Base-by-base conservation (phyloP, 2,888 invertebrate species). In the Drosophila pegasa region DNA sequence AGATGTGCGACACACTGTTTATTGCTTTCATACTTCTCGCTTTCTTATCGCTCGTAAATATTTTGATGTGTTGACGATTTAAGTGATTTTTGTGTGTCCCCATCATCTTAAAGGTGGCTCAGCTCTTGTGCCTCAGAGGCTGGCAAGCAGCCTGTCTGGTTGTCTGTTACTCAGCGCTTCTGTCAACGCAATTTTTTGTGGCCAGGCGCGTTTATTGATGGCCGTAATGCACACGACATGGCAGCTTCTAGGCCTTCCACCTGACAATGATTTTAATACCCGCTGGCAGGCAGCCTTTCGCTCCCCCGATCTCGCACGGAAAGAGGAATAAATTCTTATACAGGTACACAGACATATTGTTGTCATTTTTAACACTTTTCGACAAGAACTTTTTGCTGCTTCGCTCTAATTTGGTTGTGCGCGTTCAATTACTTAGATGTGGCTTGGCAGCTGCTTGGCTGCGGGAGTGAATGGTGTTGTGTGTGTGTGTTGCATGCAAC, bases 221-320 rank as follows among this genome's bases (percentile, higher is more conserved):
- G 76, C 70, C 71, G 71, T 85, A 76, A 82, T 85, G 76, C 74
- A 71, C 57, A 68, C 47, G 64, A 64, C 71, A 59, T 73, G 60
- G 45, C 65, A 72, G 72, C 38, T 48, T 48, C 62, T 16, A 27
- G 43, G 25, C 25, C 41, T 58, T 38, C 31, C 31, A 56, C 58
- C 61, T 70, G 87, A 86, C 84, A 85, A 84, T 86, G 84, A 85
- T 80, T 84, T 86, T 84, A 85, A 85, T 86, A 66, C 47, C 58
- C 22, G 52, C 60, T 64, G 71, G 73, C 78, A 84, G 66, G 71
- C 56, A 74, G 71, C 22, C 31, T 1, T 16, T 25, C 25, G 22
- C 7, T 25, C 22, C 35, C 6, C 6, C 33, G 27, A 16, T 2
- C 22, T n/a, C n/a, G 8, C 18, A 35, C 10, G 50, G 1, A 35